Base-by-base conservation (phyloP, 2,113 vertebrate genomes). In the Datnioides undecimradiatus region DNA sequence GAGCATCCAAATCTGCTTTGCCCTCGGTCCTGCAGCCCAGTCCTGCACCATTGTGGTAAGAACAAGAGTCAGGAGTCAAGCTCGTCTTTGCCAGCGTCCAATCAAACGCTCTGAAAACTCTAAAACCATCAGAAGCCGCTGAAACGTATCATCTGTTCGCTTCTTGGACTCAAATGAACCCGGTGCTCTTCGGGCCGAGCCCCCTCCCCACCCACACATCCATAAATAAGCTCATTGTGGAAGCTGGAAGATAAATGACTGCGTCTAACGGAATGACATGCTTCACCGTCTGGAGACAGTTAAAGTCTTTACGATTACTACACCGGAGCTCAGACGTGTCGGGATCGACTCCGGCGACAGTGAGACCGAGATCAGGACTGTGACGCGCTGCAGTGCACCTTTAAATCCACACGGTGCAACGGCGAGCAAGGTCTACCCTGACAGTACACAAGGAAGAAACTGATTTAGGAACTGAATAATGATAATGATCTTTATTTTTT, bases 1-100 rank as follows among this genome's bases (percentile, higher is more conserved):
- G 1, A 76, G 31, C 46, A 45, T 45, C 36, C 25, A 72, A 80
- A 80, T 85, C 72, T 72, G 60, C 82, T 76, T 76, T 72, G 23
- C 45, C 58, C 55, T 36, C 54, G 34, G 16, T 1, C 45, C 19
- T 8, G 48, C 55, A 29, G 64, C 7, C 27, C 21, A 23, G 0
- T 11, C 36, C 36, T 33, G 19, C 38, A 52, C 40, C 11, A 55
- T 38, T 64, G 70, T 69, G 23, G 33, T 43, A 41, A 68, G 38
- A 40, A 21, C 45, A 29, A n/a, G n/a, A n/a, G 40, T 57, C 29
- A 31, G 3, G 6, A 46, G 36, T 16, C 12, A 2, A 9, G 13
- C 19, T 29, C 17, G 10, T 25, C n/a, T 59, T 45, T 16, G 23
- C 8, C 8, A 41, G 36, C 9, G 31, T 55, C 17, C 8, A 11